These are phyloP conservation scores for Athene noctua DNA, from an alignment of 2,113 vertebrate genomes.

Conservation along the genomic window DNA sequence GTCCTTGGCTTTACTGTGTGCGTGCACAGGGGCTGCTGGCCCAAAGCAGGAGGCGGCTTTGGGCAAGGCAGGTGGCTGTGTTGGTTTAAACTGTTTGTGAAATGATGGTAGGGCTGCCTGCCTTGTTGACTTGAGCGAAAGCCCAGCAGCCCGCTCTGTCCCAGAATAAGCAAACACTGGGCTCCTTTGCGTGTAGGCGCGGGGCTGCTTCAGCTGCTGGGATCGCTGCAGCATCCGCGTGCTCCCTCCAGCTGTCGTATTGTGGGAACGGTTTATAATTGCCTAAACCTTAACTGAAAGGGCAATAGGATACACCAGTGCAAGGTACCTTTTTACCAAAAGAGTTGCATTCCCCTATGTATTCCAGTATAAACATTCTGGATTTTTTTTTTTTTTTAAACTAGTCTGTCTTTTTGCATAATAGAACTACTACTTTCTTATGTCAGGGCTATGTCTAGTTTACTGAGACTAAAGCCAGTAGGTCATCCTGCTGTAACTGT, in stretches of 20 bases:
- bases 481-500: not conserved
- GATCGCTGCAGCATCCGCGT: accelerated
- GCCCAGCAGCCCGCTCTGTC: not conserved
- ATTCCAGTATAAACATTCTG: not conserved
- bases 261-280: not conserved
- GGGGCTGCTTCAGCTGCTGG: not conserved
- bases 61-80: not conserved
- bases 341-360: not conserved
- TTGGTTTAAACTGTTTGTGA: not conserved
- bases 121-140: not conserved
- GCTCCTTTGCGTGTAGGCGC: not conserved
- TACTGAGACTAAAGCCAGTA: accelerated
- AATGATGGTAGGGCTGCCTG: not conserved
- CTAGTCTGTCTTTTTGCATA: not conserved
- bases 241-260: not conserved
- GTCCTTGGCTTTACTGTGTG: not conserved
- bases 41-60: not conserved
- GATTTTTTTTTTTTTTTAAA: not conserved
- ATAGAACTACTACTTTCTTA: not conserved
- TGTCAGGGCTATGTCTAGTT: not conserved
- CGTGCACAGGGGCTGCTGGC: not conserved
- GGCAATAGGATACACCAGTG: not conserved
- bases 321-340: not conserved
- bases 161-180: not conserved
- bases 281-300: not conserved